phyloP scores from a whole-genome alignment of 2,797 vertebrate genomes.

The Todus mexicanus region DNA sequence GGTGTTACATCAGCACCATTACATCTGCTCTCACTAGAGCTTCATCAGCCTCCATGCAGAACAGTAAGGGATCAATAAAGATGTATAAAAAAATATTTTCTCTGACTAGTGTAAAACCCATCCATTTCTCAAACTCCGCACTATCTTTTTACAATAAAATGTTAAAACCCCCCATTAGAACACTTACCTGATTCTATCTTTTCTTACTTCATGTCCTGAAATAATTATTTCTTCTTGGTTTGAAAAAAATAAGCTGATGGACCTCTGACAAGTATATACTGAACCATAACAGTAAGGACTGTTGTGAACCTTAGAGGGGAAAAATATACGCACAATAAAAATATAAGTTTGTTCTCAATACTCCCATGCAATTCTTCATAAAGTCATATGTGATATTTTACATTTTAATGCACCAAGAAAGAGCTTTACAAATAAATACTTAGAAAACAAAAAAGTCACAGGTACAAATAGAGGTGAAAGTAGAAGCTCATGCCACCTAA shows the following conservation, averaged over 20 bases:
- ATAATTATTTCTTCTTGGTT: conserved; percentile 94
- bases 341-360: neutral
- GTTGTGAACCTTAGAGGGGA: conserved; percentile 87
- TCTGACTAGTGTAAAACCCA: neutral
- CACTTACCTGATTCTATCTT: conserved; percentile 85
- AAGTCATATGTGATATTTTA: neutral
- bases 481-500: rapidly evolving
- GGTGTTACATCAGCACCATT: neutral
- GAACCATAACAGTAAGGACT: conserved; percentile 87
- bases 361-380: neutral
- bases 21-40: neutral
- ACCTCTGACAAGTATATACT: conserved; percentile 89
- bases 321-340: neutral
- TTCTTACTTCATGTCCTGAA: conserved; percentile 91
- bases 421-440: neutral
- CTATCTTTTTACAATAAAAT: neutral
- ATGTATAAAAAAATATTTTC: neutral
- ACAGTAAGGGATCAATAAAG: neutral
- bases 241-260: conserved; percentile 93
- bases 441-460: neutral
- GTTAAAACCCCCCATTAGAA: neutral
- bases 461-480: neutral
- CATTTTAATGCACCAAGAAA: neutral
- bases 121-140: neutral
- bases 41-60: neutral